A percentile compares a stretch with the other conserved stretches of the same genome.
Evolutionary conservation across 2,113 vertebrate genomes (phyloP).

Genomic region (Lepus timidus): DNA sequence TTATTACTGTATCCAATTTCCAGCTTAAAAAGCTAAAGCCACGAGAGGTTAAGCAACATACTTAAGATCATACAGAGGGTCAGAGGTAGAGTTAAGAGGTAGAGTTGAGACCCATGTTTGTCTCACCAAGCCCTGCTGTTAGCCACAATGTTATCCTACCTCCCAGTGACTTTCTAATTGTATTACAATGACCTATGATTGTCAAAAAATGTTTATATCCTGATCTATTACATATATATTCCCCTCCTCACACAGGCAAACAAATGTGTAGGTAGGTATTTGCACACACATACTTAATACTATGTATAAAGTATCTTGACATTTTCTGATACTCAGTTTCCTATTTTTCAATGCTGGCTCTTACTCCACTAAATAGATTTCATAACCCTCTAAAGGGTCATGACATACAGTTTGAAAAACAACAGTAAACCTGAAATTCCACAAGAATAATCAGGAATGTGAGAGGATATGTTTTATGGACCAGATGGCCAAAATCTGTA

Average conservation of each 20-base stretch:
- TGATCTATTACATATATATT: neutral
- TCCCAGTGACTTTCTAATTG: neutral
- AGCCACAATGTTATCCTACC: neutral
- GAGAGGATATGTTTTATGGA: neutral
- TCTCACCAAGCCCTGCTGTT: neutral
- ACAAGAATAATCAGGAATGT: neutral
- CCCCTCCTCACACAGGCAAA: neutral
- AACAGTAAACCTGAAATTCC: neutral
- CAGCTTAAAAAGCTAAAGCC: constrained; percentile 8
- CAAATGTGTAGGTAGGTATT: neutral
- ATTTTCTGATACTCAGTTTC: neutral
- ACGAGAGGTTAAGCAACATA: neutral
- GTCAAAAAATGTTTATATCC: neutral
- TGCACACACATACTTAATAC: neutral
- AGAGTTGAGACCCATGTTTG: neutral
- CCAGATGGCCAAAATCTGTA: neutral
- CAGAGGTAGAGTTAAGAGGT: neutral
- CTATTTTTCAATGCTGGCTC: neutral
- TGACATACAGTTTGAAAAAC: constrained; percentile 30
- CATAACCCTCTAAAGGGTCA: neutral
- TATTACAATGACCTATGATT: neutral
- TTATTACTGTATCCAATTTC: neutral
- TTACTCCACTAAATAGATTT: neutral
- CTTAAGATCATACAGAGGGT: neutral
- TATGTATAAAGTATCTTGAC: neutral